Percentiles rank a stretch among this genome's conserved stretches.
phyloP scores from a whole-genome alignment of 2,888 invertebrate genomes.

The Agrotis puta region DNA sequence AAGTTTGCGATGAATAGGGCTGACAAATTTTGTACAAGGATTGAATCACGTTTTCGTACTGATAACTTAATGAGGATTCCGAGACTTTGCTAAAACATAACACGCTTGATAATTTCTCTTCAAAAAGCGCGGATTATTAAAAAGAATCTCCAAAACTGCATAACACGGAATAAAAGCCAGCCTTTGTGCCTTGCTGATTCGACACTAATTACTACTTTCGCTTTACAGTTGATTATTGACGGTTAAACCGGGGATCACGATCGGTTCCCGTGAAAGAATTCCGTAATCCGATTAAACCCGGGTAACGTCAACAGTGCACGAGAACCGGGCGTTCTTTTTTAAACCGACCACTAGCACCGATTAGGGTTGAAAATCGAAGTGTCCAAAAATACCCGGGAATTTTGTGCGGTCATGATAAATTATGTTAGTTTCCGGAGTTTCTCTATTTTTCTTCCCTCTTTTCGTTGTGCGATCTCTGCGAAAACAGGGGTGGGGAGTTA shows the following conservation, averaged over 20 bases:
- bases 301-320: slow-evolving; percentile 50
- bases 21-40: slow-evolving; percentile 1
- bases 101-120: not conserved
- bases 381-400: slow-evolving; percentile 35
- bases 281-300: slow-evolving; percentile 66
- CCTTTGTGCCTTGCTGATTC: slow-evolving; percentile 69
- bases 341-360: slow-evolving; percentile 43
- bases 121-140: not conserved
- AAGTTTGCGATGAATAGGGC: slow-evolving; percentile 27
- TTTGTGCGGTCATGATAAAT: slow-evolving; percentile 46
- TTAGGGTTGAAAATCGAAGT: slow-evolving; percentile 47
- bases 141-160: not conserved
- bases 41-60: not conserved
- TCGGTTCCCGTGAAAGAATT: slow-evolving; percentile 67
- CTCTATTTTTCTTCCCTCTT: slow-evolving; percentile 27
- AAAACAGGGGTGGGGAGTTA: slow-evolving; percentile 17
- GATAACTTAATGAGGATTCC: not conserved
- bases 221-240: slow-evolving; percentile 71
- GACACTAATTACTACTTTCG: slow-evolving; percentile 73
- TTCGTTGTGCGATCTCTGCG: slow-evolving; percentile 21
- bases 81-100: not conserved
- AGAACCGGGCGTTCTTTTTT: slow-evolving; percentile 43
- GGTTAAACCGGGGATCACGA: slow-evolving; percentile 66
- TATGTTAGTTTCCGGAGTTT: slow-evolving; percentile 39
- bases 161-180: slow-evolving; percentile 60